Evolutionary conservation across 2,797 vertebrate species (phyloP).

Genomic region (Anguilla pacifica): DNA sequence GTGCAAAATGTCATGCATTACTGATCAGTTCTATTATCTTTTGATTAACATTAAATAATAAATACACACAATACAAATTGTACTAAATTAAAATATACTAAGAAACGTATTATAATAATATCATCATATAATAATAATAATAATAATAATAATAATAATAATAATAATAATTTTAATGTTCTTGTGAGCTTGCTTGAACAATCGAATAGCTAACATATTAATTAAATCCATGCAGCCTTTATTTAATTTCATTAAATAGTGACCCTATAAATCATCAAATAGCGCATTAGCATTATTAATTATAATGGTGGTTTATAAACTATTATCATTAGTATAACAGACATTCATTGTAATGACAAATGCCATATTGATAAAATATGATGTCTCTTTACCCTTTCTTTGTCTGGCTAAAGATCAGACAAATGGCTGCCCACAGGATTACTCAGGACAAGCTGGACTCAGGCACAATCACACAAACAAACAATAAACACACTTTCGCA

Average conservation of each 20-base stretch:
- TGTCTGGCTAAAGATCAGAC: slow-evolving; percentile 12
- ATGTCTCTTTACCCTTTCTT: slow-evolving; percentile 35
- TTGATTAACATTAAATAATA: background rate
- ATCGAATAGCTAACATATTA: slow-evolving; percentile 54
- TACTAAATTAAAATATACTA: background rate
- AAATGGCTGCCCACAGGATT: background rate
- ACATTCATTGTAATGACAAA: slow-evolving; percentile 66
- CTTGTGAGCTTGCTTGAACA: background rate
- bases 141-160: background rate
- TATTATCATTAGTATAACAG: slow-evolving; percentile 62
- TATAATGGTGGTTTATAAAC: slow-evolving; percentile 72
- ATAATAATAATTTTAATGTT: background rate
- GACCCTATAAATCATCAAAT: slow-evolving; percentile 68
- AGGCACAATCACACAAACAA: background rate
- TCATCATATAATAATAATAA: background rate
- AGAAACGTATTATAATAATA: background rate
- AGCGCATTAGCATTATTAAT: slow-evolving; percentile 70
- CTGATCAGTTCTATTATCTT: background rate
- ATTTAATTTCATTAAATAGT: slow-evolving; percentile 65
- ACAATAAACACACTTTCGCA: background rate
- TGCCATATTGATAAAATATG: slow-evolving; percentile 63
- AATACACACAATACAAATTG: background rate
- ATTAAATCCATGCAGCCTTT: slow-evolving; percentile 60
- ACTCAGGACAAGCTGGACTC: background rate
- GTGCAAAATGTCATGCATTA: background rate